phyloP scores from a whole-genome alignment of 1,140 invertebrate species.

The Neodiprion lecontei region DNA sequence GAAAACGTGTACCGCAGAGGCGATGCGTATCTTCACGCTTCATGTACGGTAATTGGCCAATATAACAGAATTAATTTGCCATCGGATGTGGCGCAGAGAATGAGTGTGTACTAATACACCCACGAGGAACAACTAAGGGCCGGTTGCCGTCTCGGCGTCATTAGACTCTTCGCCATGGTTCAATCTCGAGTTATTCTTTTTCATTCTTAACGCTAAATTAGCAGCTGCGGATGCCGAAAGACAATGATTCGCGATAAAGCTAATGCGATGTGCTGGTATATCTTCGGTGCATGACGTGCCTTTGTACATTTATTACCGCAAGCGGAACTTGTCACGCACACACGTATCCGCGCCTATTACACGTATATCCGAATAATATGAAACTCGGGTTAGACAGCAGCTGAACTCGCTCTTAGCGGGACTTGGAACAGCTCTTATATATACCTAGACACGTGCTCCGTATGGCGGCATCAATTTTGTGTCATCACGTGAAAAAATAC shows the following conservation, averaged over 20 bases:
- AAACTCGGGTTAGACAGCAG: too few species aligned
- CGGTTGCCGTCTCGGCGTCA: background rate
- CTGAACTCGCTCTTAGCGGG: too few species aligned
- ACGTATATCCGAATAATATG: too few species aligned
- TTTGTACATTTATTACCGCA: too few species aligned
- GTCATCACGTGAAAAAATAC: too few species aligned
- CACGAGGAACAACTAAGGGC: background rate
- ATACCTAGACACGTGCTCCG: too few species aligned
- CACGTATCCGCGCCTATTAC: too few species aligned
- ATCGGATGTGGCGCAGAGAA: background rate
- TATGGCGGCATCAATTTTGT: too few species aligned
- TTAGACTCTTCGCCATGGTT: background rate
- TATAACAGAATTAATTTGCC: constrained; percentile 7
- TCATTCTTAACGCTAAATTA: background rate
- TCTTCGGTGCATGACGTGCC: too few species aligned
- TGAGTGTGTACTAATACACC: background rate
- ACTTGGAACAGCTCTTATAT: too few species aligned
- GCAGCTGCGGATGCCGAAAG: background rate
- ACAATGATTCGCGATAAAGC: background rate
- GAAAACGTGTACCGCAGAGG: background rate
- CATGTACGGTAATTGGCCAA: constrained; percentile 7
- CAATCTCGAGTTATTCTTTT: background rate
- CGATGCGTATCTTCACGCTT: constrained; percentile 4
- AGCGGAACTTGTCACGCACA: too few species aligned
- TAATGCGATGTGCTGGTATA: too few species aligned